These are phyloP conservation scores for Zhuqinia jingwanae DNA, from an alignment of 2,888 invertebrate genomes.

Conservation along the genomic window DNA sequence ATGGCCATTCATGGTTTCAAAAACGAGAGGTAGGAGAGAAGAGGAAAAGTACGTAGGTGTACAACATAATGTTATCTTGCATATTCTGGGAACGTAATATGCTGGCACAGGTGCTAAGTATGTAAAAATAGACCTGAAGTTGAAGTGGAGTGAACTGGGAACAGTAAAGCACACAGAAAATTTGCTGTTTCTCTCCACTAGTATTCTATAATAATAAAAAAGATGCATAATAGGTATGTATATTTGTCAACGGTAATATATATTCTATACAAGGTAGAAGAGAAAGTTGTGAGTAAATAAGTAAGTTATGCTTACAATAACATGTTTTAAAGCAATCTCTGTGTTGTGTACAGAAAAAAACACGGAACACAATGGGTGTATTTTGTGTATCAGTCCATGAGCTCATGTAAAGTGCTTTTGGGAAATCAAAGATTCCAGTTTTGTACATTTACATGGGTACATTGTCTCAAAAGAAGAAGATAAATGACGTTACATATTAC, in stretches of 20 bases:
- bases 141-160: background rate
- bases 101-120: background rate
- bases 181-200: conserved; percentile 55
- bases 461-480: conserved; percentile 68
- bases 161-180: conserved; percentile 34
- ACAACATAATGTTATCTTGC: too few relatives aligned
- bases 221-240: too few relatives aligned
- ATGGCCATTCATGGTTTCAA: too few relatives aligned
- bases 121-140: conserved; percentile 5
- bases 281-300: conserved; percentile 36
- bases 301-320: background rate
- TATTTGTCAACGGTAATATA: conserved; percentile 13
- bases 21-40: too few relatives aligned
- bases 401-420: conserved; percentile 65
- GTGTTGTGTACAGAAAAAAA: too few relatives aligned
- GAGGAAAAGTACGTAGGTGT: too few relatives aligned
- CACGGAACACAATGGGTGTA: too few relatives aligned
- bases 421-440: conserved; percentile 65
- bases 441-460: conserved; percentile 66
- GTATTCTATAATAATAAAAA: too few relatives aligned
- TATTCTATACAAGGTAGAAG: conserved; percentile 14
- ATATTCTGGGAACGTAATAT: background rate
- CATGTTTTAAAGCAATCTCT: background rate
- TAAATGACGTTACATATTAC: conserved; percentile 68
- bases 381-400: conserved; percentile 4